phyloP scores from a whole-genome alignment of 2,888 invertebrate genomes.

The Lasioglossum pauxillum region DNA sequence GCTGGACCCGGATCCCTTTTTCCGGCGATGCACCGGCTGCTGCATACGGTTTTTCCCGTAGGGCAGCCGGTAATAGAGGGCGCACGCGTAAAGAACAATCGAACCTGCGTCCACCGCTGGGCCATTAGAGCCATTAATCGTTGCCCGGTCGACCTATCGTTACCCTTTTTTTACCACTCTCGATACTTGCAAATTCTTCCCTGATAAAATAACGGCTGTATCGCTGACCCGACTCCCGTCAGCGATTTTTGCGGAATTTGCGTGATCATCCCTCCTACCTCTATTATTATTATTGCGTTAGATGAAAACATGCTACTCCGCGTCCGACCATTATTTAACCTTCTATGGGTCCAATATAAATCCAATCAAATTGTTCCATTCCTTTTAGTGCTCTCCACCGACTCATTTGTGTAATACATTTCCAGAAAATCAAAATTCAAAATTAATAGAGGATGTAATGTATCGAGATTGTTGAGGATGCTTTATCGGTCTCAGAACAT shows the following conservation, averaged over 20 bases:
- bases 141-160: neutral
- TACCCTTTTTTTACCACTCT: neutral
- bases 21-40: neutral
- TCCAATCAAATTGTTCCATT: neutral
- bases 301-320: neutral
- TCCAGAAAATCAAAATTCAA: neutral
- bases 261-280: neutral
- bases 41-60: conserved; percentile 1
- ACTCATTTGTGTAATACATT: neutral
- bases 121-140: conserved; percentile 35
- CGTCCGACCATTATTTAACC: neutral
- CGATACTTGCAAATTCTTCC: conserved; percentile 1
- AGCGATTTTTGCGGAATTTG: neutral
- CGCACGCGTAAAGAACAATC: conserved; percentile 37
- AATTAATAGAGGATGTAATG: neutral
- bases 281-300: neutral
- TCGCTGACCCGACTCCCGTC: neutral
- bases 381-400: no score
- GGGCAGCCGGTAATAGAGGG: conserved; percentile 18
- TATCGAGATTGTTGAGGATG: neutral
- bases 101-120: conserved; percentile 4
- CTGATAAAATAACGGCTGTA: neutral
- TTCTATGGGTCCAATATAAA: neutral
- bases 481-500: neutral
- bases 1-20: neutral